Conservation (phyloP, 2,113 vertebrate species). For the Lagopus muta region DNA sequence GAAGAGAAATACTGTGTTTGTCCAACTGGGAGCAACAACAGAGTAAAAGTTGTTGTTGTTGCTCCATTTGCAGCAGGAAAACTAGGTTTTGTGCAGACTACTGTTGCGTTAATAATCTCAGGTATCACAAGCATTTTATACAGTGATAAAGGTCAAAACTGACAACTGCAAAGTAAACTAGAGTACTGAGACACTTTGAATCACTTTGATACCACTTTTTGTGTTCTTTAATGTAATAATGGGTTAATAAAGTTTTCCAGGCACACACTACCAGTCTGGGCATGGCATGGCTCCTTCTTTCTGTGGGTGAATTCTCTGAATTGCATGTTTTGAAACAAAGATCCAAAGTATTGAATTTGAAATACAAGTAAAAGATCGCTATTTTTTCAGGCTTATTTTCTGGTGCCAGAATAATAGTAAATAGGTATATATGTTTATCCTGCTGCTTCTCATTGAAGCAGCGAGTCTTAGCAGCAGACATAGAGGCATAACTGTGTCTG, state of each 20-base stretch:
- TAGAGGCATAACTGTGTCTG: background rate
- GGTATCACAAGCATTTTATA: background rate
- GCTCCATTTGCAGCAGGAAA: background rate
- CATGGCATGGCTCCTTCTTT: background rate
- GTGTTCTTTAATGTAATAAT: background rate
- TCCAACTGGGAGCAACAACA: background rate
- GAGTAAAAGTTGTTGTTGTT: background rate
- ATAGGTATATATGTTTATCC: background rate
- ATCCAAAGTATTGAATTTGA: background rate
- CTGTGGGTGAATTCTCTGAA: slow-evolving; percentile 12
- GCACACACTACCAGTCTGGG: background rate
- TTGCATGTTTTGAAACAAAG: slow-evolving; percentile 11
- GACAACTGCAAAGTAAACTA: background rate
- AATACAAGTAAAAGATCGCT: background rate
- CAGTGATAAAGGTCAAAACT: background rate
- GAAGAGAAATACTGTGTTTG: slow-evolving; percentile 2
- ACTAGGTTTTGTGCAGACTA: background rate
- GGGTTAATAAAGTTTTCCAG: background rate
- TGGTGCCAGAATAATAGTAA: background rate
- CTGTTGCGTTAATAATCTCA: background rate
- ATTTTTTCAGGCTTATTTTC: background rate
- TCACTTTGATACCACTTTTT: background rate
- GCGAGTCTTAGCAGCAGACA: background rate
- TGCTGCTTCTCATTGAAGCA: background rate
- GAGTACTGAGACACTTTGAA: background rate